phyloP scores from a whole-genome alignment of 2,888 invertebrate species.

The Brachyopa scutellaris region DNA sequence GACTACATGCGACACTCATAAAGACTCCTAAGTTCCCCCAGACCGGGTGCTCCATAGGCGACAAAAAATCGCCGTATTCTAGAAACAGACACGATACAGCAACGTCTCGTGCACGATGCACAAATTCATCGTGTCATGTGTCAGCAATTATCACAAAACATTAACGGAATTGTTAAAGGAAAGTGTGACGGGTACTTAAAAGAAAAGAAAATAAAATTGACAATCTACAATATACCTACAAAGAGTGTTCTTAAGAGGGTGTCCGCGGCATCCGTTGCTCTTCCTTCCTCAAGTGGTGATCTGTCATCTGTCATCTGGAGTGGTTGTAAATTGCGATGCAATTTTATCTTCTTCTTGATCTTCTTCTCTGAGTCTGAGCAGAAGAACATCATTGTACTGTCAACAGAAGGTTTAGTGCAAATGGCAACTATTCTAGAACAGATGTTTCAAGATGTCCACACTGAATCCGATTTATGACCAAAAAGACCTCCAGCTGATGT shows the following conservation, averaged over 20 bases:
- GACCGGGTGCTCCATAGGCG: background rate
- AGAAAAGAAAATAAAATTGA: constrained; percentile 10
- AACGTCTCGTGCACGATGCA: constrained; percentile 7
- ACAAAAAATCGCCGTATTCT: constrained; percentile 12
- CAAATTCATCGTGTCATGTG: constrained; percentile 61
- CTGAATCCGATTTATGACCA: constrained; percentile 27
- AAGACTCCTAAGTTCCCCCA: background rate
- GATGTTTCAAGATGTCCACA: constrained; percentile 41
- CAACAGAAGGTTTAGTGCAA: constrained; percentile 33
- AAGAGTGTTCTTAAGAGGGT: constrained; percentile 3
- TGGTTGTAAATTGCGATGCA: constrained; percentile 55
- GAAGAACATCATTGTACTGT: constrained; percentile 44
- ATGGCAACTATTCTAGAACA: constrained; percentile 46
- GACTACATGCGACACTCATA: constrained; percentile 47
- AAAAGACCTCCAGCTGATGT: background rate
- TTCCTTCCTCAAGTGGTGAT: constrained; percentile 55
- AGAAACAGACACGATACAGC: background rate
- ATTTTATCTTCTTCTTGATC: constrained; percentile 30
- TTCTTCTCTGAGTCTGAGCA: background rate
- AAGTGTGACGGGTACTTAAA: constrained; percentile 52
- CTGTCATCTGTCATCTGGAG: constrained; percentile 67
- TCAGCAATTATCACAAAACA: constrained; percentile 69
- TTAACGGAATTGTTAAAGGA: constrained; percentile 46
- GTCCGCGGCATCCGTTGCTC: constrained; percentile 24
- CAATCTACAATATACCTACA: too few relatives aligned